Evolutionary conservation across 2,888 invertebrate genomes (phyloP), one percentile per base, ranked within the genome.

Genomic region (Tetanocera ferruginea): DNA sequence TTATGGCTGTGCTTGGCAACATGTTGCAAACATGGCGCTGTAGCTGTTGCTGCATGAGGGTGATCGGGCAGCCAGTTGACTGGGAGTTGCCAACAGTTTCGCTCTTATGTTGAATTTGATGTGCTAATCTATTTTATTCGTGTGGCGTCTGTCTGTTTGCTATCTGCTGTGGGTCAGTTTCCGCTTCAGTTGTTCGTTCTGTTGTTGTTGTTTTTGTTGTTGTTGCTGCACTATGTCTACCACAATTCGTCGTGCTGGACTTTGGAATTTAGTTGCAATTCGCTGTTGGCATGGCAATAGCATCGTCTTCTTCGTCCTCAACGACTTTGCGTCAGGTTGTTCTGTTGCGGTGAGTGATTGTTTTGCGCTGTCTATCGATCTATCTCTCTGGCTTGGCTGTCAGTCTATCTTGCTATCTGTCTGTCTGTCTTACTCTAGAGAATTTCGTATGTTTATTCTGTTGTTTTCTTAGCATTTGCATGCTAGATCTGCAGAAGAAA

Each of bases 1-100:
- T 67, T 34, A 11, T 60, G 49, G 60, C 28, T 75, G 28, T 77
- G 80, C 74, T 81, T 81, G 76, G 84, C 85, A 82, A 81, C 85
- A 85, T 85, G 78, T 84, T 84, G 83, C 80, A 81, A 81, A 83
- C 86, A 76, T 70, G 37, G 31, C 49, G 69, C 69, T 57, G 64
- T 51, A 17, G 64, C 25, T 67, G 73, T 5, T 51, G 51, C 69
- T 43, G 34, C 70, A 64, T 64, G 64, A 34, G 64, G 64, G n/a
- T 31, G 25, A 60, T 25, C 9, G 25, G 57, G 5, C 43, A 11
- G 43, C 43, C 43, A 43, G 43, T 43, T 43, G 43, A 60, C 19
- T 55, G 19, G 23, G 14, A 28, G 64, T 64, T 31, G 64, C 64
- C 34, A 64, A 64, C 64, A 64, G 64, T 31, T 28, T 43, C 11